Base-by-base conservation (phyloP, 2,888 invertebrate species). In the Sphinx pinastri region DNA sequence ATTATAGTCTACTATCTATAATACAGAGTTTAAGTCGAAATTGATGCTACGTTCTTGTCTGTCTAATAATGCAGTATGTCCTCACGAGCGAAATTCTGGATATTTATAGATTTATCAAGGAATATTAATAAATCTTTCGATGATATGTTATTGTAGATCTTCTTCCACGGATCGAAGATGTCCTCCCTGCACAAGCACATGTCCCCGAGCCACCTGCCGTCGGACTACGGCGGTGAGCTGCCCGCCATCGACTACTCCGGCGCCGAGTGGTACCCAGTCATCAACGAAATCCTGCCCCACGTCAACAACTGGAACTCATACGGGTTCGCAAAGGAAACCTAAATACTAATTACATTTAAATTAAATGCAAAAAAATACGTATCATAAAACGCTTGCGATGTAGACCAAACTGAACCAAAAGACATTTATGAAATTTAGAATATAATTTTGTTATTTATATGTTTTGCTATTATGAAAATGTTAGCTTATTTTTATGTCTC, bases 91-190 rank as follows among this genome's bases (percentile, higher is more conserved):
- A 25, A 25, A 25, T 25, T 25, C 25, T 25, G 25, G 25, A 25
- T 25, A 25, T 38, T 38, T 0, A 8, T 38, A 38, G 38, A 38
- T 38, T 38, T 38, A 38, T 38, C 38, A 38, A 38, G 38, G 38
- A 38, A 25, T 25, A 25, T 25, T 25, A 25, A 25, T 25, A 25
- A 25, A 25, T 25, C 25, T 25, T 25, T 25, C 25, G 11, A 19
- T 58, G 10, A 25, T 58, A 13, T 63, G 12, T 14, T 2, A 25
- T 91, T 94, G 1, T 91, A 98, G 96, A 96, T 98, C 91, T 96
- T 95, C 91, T 97, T 98, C 96, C 98, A 98, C 87, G 97, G 97
- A 14, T 94, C 94, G 71, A 97, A 98, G 83, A 97, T 97, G 97
- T 83, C 95, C 51, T 96, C 96, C 0, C 94, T 98, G 6, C 98